Evolutionary conservation across 2,113 vertebrate species (phyloP), one percentile per base, ranked within the genome.

Genomic region (Dicrurus megarhynchus): DNA sequence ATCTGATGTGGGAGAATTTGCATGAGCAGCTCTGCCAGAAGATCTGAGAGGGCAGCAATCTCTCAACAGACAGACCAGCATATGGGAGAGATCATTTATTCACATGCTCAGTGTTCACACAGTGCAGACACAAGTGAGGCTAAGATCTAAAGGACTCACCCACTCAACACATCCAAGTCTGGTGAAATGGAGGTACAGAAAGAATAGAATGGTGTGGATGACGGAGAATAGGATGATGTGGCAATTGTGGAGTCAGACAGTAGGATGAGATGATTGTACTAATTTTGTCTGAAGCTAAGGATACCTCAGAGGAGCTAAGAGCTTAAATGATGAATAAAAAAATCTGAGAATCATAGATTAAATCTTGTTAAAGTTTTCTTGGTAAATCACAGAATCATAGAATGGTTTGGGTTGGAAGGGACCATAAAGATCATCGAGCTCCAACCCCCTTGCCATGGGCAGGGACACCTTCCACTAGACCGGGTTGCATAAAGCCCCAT

Each of bases 11-110:
- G 49, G 49, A 90, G 61, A 91, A 93, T 90, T 79, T 76, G 44
- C 83, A 41, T 41, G 32, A 94, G 75, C 74, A 85, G 82, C 87
- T 95, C 84, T 79, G 61, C 69, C n/a, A 12, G 65, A 68, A 82
- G 74, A 79, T 91, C 65, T 85, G 67, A 90, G 63, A 59, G 65
- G 82, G 87, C 82, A 90, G 82, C 85, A 90, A 49, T 56, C 49
- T 84, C 70, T 37, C 61, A 79, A 64, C 23, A 87, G 55, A 81
- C 69, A 67, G 56, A 33, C 33, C 56, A 16, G 60, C 69, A 39
- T 59, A 50, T 59, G 27, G 56, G 35, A 70, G 52, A 93, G 69
- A 52, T 50, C 0, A 1, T 81, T 87, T 87, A 80, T 84, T 94
- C 42, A 47, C 5, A 0, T 1, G 3, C 39, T 84, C 32, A 52